phyloP scores from a whole-genome alignment of 1,140 invertebrate genomes.

The Zophobas atratus region DNA sequence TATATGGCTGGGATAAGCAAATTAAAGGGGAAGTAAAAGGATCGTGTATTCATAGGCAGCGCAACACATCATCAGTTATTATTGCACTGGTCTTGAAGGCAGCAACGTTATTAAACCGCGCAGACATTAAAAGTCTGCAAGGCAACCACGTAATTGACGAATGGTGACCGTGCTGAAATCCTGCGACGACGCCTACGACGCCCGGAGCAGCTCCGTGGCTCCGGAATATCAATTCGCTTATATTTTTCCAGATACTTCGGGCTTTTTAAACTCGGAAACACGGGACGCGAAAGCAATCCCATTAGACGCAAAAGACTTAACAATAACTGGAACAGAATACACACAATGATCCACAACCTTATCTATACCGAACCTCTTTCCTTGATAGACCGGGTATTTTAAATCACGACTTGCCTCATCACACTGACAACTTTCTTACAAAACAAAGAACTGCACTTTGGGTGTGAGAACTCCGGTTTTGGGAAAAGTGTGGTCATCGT shows the following conservation, averaged over 20 bases:
- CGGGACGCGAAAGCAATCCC: no score
- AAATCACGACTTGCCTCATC: no score
- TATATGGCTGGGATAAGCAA: conserved; percentile 50
- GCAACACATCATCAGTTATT: conserved; percentile 53
- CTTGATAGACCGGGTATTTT: no score
- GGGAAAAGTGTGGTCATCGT: no score
- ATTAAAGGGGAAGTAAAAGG: conserved; percentile 50
- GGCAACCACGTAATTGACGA: conserved; percentile 48
- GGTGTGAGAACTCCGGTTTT: no score
- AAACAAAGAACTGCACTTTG: no score
- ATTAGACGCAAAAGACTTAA: no score
- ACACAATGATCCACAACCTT: no score
- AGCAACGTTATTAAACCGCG: conserved; percentile 45
- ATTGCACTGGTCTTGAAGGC: conserved; percentile 49
- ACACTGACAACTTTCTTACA: no score
- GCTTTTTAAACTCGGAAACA: no score
- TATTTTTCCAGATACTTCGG: neutral
- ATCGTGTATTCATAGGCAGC: conserved; percentile 39
- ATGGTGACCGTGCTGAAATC: conserved; percentile 46
- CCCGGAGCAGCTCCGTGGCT: neutral
- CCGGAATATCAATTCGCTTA: conserved; percentile 16
- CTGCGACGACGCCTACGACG: conserved; percentile 3
- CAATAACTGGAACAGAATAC: no score
- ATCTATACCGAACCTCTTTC: no score
- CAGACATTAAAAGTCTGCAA: conserved; percentile 47